Conservation (phyloP, 2,888 invertebrate species). For the Stenurella melanura region DNA sequence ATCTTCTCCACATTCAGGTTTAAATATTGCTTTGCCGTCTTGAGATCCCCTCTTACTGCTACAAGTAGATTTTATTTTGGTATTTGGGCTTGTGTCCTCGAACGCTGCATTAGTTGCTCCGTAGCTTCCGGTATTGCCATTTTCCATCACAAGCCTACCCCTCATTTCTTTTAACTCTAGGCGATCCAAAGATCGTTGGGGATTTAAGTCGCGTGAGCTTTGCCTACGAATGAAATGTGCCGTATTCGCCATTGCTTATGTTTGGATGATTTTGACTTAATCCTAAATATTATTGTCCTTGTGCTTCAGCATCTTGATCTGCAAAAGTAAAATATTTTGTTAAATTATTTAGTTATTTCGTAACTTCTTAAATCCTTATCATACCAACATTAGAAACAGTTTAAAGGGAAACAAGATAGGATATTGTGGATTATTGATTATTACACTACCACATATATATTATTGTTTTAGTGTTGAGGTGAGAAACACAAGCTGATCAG, state of each 20-base stretch:
- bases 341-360: not conserved
- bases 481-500: too few species aligned
- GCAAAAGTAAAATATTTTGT: constrained; percentile 41
- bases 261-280: constrained; percentile 9
- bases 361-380: too few species aligned
- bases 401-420: too few species aligned
- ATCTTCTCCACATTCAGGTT: constrained; percentile 75
- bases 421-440: too few species aligned
- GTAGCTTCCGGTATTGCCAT: constrained; percentile 78
- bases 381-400: too few species aligned
- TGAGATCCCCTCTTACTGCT: constrained; percentile 76
- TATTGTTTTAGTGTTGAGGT: too few species aligned
- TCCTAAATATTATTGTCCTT: constrained; percentile 59
- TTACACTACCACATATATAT: too few species aligned
- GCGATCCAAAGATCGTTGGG: constrained; percentile 87
- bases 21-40: constrained; percentile 78
- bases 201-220: constrained; percentile 88
- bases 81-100: constrained; percentile 77
- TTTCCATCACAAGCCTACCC: constrained; percentile 86
- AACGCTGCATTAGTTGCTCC: constrained; percentile 93
- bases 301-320: constrained; percentile 54
- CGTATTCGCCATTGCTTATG: constrained; percentile 86
- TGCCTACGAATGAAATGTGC: constrained; percentile 92
- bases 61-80: constrained; percentile 71
- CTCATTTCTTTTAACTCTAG: constrained; percentile 91